Conservation (phyloP, 2,113 vertebrate genomes). For the Cyanoliseus patagonus region DNA sequence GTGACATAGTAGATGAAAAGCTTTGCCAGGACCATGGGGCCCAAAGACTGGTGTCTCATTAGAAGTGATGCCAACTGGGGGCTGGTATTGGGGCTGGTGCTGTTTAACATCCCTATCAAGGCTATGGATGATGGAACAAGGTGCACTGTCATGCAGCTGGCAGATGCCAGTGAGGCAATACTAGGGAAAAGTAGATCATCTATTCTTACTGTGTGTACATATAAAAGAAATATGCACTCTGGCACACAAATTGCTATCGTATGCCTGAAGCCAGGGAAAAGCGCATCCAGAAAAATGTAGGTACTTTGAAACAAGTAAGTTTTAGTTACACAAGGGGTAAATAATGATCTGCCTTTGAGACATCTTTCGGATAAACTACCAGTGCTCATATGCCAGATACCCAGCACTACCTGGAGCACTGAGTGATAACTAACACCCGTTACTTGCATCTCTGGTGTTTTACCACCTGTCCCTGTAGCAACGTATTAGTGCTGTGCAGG, state of each 20-base stretch:
- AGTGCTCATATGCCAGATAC: background rate
- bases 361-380: background rate
- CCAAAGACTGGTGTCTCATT: too few species aligned
- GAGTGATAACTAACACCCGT: rapidly evolving
- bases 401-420: background rate
- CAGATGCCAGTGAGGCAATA: rapidly evolving
- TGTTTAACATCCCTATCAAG: too few species aligned
- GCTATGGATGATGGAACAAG: rapidly evolving
- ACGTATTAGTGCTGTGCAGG: rapidly evolving
- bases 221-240: rapidly evolving
- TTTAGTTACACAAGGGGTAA: background rate
- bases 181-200: background rate
- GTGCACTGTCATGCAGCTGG: background rate
- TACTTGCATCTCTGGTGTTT: rapidly evolving
- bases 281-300: background rate
- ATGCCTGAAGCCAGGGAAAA: background rate
- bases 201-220: background rate
- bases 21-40: background rate
- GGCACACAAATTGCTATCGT: background rate
- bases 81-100: rapidly evolving
- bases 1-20: background rate
- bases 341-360: background rate
- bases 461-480: rapidly evolving
- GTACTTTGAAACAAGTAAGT: background rate
- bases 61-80: rapidly evolving